These are phyloP conservation scores for Paramormyrops hopkinsi DNA, from an alignment of 2,797 vertebrate species.

Conservation along the genomic window DNA sequence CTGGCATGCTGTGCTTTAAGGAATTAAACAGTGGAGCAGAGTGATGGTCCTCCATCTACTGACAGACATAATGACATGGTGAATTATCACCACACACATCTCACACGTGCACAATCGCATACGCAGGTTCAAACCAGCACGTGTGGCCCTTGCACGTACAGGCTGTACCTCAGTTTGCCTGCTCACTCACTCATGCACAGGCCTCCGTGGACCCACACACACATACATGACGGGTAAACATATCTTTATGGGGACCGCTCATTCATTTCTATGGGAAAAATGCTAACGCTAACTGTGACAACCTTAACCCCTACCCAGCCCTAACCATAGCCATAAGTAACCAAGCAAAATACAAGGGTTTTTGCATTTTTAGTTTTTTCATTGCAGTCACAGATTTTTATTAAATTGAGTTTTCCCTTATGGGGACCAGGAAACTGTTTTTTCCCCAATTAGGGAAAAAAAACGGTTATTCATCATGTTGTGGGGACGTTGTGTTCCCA, in stretches of 20 bases:
- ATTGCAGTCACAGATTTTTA: no score
- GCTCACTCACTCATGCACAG: not conserved
- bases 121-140: not conserved
- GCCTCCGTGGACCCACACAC: not conserved
- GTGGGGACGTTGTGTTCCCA: no score
- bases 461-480: no score
- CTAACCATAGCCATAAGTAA: not conserved
- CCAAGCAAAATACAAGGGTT: no score
- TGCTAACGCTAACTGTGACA: no score
- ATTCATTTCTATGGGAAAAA: no score
- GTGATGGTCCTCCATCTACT: not conserved
- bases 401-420: no score
- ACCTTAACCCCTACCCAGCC: no score
- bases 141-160: not conserved
- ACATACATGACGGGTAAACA: not conserved
- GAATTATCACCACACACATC: not conserved
- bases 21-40: not conserved
- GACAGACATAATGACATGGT: not conserved
- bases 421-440: no score
- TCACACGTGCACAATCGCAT: not conserved
- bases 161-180: not conserved
- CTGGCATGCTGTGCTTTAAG: constrained; percentile 22
- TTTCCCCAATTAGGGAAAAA: no score
- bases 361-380: no score
- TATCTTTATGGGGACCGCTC: no score